Evolutionary conservation across 2,888 invertebrate species (phyloP).

Genomic region (Ichneumoninae sp.): DNA sequence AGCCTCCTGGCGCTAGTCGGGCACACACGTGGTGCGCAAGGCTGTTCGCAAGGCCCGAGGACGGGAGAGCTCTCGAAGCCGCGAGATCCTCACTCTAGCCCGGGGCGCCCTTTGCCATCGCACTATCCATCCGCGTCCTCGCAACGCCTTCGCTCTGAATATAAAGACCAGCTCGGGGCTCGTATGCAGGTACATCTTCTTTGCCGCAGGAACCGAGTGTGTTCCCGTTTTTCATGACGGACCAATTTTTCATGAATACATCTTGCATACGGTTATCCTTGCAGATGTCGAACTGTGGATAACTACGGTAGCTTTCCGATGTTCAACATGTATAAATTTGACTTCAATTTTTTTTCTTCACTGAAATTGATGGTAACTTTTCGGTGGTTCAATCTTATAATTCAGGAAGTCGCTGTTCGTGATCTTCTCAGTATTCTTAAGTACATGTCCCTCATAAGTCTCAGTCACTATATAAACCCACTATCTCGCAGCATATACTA

Average conservation of each 20-base stretch:
- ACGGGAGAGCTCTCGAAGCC: constrained; percentile 26
- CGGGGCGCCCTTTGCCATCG: constrained; percentile 53
- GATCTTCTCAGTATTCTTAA: too few relatives aligned
- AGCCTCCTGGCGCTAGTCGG: constrained; percentile 13
- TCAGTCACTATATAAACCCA: too few relatives aligned
- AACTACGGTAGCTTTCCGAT: neutral
- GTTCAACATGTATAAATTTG: too few relatives aligned
- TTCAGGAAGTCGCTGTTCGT: too few relatives aligned
- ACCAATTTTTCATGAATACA: neutral
- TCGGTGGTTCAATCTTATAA: too few relatives aligned
- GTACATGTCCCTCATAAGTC: too few relatives aligned
- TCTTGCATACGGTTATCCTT: neutral
- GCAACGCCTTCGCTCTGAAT: constrained; percentile 53
- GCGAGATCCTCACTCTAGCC: constrained; percentile 39
- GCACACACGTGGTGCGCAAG: neutral
- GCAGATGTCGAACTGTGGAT: neutral
- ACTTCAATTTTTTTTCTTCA: too few relatives aligned
- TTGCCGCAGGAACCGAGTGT: neutral
- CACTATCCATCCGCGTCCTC: constrained; percentile 53
- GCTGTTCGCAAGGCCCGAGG: constrained; percentile 7
- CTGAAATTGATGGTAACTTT: too few relatives aligned
- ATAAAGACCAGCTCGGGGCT: constrained; percentile 33
- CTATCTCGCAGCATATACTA: too few relatives aligned
- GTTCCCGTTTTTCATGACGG: neutral
- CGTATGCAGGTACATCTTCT: neutral